These are phyloP conservation scores for Punctoribates punctum DNA, from an alignment of 2,888 invertebrate species.

Conservation along the genomic window DNA sequence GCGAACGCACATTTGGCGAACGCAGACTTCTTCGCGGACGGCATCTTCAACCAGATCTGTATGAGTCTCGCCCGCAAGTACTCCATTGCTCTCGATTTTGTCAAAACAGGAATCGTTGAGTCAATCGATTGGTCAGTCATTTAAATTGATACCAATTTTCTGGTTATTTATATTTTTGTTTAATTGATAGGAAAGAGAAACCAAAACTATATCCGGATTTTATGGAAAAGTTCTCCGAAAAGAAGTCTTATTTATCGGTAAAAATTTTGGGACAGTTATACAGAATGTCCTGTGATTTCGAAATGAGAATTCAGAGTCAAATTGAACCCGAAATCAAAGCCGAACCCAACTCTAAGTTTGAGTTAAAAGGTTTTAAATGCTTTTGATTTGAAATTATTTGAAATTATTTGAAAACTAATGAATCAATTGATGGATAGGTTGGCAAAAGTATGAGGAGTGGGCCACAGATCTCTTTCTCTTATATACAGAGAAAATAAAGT, in stretches of 20 bases:
- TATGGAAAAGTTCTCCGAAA: constrained; percentile 47
- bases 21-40: constrained; percentile 43
- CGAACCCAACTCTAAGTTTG: not conserved
- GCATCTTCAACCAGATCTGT: constrained; percentile 45
- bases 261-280: constrained; percentile 47
- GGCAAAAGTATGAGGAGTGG: constrained; percentile 43
- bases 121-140: constrained; percentile 28
- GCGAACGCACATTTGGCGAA: constrained; percentile 48
- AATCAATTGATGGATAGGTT: constrained; percentile 37
- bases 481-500: constrained; percentile 42
- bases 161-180: not conserved
- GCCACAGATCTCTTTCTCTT: constrained; percentile 37
- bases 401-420: too few relatives aligned
- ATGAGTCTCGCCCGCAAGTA: constrained; percentile 46
- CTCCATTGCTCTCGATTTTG: constrained; percentile 47
- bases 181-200: constrained; percentile 39
- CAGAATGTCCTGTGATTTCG: constrained; percentile 43
- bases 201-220: constrained; percentile 48
- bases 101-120: constrained; percentile 46
- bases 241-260: constrained; percentile 46
- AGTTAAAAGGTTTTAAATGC: not conserved
- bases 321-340: not conserved
- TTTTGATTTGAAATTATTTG: not conserved
- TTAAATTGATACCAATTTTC: not conserved
- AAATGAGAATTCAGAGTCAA: constrained; percentile 37